phyloP scores from a whole-genome alignment of 2,113 vertebrate species.

The Damaliscus lunatus region DNA sequence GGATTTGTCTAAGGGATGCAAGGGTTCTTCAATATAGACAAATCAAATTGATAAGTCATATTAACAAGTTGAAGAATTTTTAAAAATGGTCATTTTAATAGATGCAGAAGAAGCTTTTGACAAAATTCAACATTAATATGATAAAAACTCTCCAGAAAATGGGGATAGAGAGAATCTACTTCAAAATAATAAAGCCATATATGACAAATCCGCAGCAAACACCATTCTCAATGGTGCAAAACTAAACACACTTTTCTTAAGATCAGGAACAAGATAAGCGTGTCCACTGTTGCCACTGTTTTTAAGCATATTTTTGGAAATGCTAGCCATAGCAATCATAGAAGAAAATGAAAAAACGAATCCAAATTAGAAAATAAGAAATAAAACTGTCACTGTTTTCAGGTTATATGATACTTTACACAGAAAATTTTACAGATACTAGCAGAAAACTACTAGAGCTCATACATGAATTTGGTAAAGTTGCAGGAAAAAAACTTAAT shows the following conservation, averaged over 20 bases:
- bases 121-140: not conserved
- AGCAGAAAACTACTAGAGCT: not conserved
- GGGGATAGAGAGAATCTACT: not conserved
- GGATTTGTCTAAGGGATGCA: not conserved
- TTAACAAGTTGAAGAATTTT: not conserved
- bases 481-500: not conserved
- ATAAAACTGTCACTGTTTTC: not conserved
- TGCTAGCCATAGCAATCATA: not conserved
- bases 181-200: not conserved
- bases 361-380: not conserved
- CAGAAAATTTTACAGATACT: not conserved
- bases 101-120: not conserved
- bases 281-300: not conserved
- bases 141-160: not conserved
- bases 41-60: not conserved
- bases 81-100: not conserved
- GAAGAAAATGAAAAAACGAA: not conserved
- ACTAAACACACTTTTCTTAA: rapidly evolving
- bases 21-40: not conserved
- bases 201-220: not conserved
- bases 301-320: not conserved
- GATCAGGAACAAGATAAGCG: not conserved
- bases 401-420: not conserved
- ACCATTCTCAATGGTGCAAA: not conserved
- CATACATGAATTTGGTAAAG: not conserved